Conservation (phyloP, 2,888 invertebrate genomes). For the Dendrolimus pini region DNA sequence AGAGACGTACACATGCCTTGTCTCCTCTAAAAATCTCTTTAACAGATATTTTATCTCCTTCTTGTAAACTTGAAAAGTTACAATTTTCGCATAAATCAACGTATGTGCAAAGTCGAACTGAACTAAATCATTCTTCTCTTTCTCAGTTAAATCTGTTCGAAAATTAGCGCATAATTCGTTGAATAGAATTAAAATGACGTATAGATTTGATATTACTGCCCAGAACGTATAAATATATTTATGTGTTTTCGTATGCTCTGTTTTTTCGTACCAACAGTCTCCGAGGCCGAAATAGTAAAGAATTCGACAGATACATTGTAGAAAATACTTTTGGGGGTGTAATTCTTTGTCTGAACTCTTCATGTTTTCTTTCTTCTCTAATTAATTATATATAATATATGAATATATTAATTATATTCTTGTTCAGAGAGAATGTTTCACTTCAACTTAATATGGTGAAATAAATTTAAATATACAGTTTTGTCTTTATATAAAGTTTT, state of each 20-base stretch:
- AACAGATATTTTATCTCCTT: slow-evolving; percentile 27
- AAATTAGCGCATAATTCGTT: slow-evolving; percentile 30
- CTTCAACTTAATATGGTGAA: neutral
- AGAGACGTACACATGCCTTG: slow-evolving; percentile 19
- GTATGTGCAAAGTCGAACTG: slow-evolving; percentile 37
- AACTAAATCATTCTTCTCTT: slow-evolving; percentile 35
- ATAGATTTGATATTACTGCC: slow-evolving; percentile 28
- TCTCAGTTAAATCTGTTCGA: slow-evolving; percentile 28
- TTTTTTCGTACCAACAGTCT: slow-evolving; percentile 37
- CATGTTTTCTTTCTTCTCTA: neutral
- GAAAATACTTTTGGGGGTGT: slow-evolving; percentile 36
- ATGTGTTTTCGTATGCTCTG: slow-evolving; percentile 10
- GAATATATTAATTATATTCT: too few species aligned
- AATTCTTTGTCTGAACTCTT: neutral
- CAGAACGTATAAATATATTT: slow-evolving; percentile 27
- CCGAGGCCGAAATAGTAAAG: slow-evolving; percentile 37
- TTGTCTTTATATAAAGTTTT: neutral
- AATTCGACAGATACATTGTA: slow-evolving; percentile 29
- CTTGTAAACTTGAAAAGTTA: slow-evolving; percentile 28
- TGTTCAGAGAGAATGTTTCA: neutral
- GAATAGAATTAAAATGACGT: slow-evolving; percentile 20
- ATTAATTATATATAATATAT: too few species aligned
- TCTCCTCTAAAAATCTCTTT: slow-evolving; percentile 34
- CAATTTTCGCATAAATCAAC: slow-evolving; percentile 28
- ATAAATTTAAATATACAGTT: neutral